Percentiles rank a stretch among this genome's conserved stretches.
These are phyloP conservation scores for Plectrocnemia conspersa DNA, from an alignment of 1,140 invertebrate species.

Conservation along the genomic window DNA sequence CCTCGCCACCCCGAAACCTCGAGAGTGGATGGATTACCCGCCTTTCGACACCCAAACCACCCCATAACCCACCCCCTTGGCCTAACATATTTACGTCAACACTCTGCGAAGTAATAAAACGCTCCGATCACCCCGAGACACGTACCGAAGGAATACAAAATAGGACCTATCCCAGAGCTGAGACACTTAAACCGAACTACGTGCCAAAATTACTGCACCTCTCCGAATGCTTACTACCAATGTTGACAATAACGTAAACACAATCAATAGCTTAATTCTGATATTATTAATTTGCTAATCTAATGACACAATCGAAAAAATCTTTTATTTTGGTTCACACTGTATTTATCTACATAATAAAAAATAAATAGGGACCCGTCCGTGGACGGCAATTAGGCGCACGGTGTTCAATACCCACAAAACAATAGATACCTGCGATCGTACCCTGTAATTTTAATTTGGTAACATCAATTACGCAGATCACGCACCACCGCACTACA, in stretches of 20 bases:
- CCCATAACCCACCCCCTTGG: neutral
- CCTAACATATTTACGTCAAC: conserved; percentile 24
- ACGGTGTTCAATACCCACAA: conserved; percentile 18
- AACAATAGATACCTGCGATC: conserved; percentile 22
- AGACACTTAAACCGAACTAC: conserved; percentile 15
- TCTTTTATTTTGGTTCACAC: no score
- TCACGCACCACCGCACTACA: conserved; percentile 19
- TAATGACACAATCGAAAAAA: no score
- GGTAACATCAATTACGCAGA: conserved; percentile 28
- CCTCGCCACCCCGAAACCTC: conserved; percentile 4
- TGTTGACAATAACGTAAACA: no score
- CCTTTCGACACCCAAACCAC: conserved; percentile 15
- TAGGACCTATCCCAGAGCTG: conserved; percentile 7
- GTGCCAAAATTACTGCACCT: conserved; percentile 1
- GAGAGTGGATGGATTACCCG: conserved; percentile 25
- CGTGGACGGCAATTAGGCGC: conserved; percentile 20
- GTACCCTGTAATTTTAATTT: conserved; percentile 29
- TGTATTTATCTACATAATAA: no score
- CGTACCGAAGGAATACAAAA: conserved; percentile 19
- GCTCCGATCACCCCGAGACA: conserved; percentile 16
- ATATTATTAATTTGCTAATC: no score
- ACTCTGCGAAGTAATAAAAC: conserved; percentile 17
- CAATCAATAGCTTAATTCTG: no score
- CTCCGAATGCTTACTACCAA: neutral
- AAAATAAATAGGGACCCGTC: neutral